Evolutionary conservation across 2,113 vertebrate genomes (phyloP), one percentile per base, ranked within the genome.

Genomic region (Dromaius novaehollandiae): DNA sequence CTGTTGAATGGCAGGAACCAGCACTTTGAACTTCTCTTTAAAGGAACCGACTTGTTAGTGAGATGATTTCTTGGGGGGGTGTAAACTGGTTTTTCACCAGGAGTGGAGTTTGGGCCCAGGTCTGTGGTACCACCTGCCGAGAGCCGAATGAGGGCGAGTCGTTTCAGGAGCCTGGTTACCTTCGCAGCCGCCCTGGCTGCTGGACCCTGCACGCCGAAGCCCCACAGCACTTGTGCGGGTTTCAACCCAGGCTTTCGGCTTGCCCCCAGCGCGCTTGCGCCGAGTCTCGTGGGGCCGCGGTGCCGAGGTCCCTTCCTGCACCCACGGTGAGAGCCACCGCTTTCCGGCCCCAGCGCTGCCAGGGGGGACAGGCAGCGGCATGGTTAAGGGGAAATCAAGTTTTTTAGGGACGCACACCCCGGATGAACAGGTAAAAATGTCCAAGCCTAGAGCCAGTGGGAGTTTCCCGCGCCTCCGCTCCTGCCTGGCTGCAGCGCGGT

Each of bases 1-100:
- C 95, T 92, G 96, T 92, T 89, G 79, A 82, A 58, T 60, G 3
- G 55, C 32, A 13, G 94, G 94, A 89, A 90, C 64, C 82, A 85
- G 95, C 95, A 89, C 93, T 96, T 95, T 85, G 44, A 30, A 22
- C 46, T 89, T 87, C 48, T 93, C 78, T 89, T 58, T 17, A 7
- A 34, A 70, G 55, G 94, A 85, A 75, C 93, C 4, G 8, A 89
- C 55, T 55, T 19, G 17, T 58, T 3, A 1, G 25, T 55, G 12
- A 22, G 13, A 15, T 55, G 64, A 85, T 92, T 96, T 88, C 18
- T 70, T 30, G 81, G 82, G 93, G 91, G 63, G 53, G 51, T 48
- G 82, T 42, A 50, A 42, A 58, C 24, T 26, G 32, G 16, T 26
- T 66, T 42, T 50, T 53, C 8, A 53, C 48, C 22, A 42, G 36